Conservation (phyloP, 2,797 vertebrate species). For the Eulemur rubriventer region DNA sequence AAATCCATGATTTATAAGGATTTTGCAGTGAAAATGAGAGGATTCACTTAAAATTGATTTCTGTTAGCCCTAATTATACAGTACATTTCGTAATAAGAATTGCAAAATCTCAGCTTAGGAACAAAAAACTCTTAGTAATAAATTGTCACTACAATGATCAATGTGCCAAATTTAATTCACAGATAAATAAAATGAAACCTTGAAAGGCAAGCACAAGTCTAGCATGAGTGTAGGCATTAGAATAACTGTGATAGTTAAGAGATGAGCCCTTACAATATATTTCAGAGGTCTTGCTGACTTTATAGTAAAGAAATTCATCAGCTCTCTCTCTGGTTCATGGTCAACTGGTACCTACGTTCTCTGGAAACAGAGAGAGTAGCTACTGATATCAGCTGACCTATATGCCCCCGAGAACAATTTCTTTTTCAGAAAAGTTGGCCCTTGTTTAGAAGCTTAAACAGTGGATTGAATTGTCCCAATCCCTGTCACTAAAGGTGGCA, state of each 20-base stretch:
- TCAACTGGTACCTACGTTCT: not conserved
- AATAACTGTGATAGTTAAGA: not conserved
- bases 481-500: constrained; percentile 71
- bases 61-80: constrained; percentile 70
- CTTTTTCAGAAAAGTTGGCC: constrained; percentile 46
- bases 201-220: constrained; percentile 55
- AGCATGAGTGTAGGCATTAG: not conserved
- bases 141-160: constrained; percentile 68
- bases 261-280: not conserved
- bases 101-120: constrained; percentile 70
- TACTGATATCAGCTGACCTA: not conserved
- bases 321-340: not conserved
- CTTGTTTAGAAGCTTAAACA: constrained; percentile 46
- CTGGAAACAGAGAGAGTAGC: not conserved
- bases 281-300: not conserved
- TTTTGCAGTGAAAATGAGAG: constrained; percentile 48
- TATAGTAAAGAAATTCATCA: not conserved
- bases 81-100: constrained; percentile 74
- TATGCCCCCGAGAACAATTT: not conserved
- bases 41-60: constrained; percentile 69
- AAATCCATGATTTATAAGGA: constrained; percentile 20
- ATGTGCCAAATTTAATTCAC: constrained; percentile 70
- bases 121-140: constrained; percentile 69
- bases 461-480: constrained; percentile 49
- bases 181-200: constrained; percentile 62